A percentile compares a stretch with the other conserved stretches of the same genome.
These are phyloP conservation scores for Pachyuromys duprasi DNA, from an alignment of 2,797 vertebrate species.

Conservation along the genomic window DNA sequence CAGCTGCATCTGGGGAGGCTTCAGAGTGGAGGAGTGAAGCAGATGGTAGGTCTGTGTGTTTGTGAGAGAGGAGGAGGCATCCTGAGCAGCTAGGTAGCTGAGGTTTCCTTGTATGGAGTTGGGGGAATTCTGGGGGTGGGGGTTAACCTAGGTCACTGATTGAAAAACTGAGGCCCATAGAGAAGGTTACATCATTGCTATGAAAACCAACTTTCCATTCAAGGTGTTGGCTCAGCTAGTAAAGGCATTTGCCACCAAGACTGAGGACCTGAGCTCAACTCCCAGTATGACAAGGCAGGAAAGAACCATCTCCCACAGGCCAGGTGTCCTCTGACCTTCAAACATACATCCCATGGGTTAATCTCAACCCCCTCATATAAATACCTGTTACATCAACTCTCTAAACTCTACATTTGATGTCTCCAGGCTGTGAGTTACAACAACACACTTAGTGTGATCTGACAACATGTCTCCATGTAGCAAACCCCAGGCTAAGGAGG, in stretches of 20 bases:
- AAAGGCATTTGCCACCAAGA: not conserved
- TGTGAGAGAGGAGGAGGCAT: not conserved
- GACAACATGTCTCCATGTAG: not conserved
- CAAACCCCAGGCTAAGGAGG: not conserved
- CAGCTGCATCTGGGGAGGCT: not conserved
- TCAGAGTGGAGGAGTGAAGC: not conserved
- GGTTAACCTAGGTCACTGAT: fast-evolving
- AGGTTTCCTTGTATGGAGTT: not conserved
- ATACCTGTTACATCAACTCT: not conserved
- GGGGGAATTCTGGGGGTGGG: too few species aligned
- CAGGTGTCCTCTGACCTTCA: not conserved
- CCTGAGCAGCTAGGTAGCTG: too few species aligned
- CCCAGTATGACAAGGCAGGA: not conserved
- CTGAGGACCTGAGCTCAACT: not conserved
- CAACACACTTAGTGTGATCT: not conserved
- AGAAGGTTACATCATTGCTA: not conserved
- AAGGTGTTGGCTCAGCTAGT: not conserved
- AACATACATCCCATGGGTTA: not conserved
- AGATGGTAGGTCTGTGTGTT: fast-evolving
- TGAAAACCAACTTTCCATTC: not conserved
- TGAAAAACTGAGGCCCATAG: not conserved
- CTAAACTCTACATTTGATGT: fast-evolving
- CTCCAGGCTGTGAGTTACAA: not conserved
- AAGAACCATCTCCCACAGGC: not conserved
- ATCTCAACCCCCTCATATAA: not conserved